Evolutionary conservation across 2,797 vertebrate species (phyloP).

Genomic region (Urocyon cinereoargenteus): DNA sequence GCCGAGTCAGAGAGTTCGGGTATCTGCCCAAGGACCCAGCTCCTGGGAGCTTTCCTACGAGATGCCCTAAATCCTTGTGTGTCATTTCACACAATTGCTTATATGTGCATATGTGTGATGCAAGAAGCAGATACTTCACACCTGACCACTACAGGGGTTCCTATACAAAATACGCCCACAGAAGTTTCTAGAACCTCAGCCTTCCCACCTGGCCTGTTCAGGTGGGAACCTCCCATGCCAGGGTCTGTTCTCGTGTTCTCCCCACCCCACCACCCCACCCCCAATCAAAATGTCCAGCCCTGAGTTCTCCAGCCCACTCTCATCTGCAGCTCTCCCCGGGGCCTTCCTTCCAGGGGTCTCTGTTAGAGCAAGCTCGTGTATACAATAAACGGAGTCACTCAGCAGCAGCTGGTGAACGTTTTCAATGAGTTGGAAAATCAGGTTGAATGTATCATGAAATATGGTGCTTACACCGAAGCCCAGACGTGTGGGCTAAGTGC

Average conservation of each 20-base stretch:
- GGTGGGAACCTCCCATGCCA: background rate
- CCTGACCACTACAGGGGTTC: background rate
- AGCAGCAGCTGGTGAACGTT: conserved; percentile 22
- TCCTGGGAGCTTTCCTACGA: background rate
- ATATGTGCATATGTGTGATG: rapidly evolving
- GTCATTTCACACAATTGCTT: background rate
- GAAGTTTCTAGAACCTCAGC: background rate
- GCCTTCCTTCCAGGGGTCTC: background rate
- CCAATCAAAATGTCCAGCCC: background rate
- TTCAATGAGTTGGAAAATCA: conserved; percentile 72
- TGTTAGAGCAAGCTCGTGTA: background rate
- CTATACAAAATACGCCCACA: background rate
- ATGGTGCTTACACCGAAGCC: background rate
- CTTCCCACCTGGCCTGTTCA: background rate
- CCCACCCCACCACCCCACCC: background rate
- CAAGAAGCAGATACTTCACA: background rate
- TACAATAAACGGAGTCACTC: background rate
- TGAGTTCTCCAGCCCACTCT: background rate
- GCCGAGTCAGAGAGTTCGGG: too few species aligned
- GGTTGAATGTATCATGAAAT: conserved; percentile 51
- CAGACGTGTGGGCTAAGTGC: background rate
- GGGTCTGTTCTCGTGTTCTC: background rate
- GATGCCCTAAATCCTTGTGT: rapidly evolving
- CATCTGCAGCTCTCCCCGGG: background rate
- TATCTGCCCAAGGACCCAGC: background rate